Base-by-base conservation (phyloP, 1,140 invertebrate species). In the Tetramorium parvispinum region DNA sequence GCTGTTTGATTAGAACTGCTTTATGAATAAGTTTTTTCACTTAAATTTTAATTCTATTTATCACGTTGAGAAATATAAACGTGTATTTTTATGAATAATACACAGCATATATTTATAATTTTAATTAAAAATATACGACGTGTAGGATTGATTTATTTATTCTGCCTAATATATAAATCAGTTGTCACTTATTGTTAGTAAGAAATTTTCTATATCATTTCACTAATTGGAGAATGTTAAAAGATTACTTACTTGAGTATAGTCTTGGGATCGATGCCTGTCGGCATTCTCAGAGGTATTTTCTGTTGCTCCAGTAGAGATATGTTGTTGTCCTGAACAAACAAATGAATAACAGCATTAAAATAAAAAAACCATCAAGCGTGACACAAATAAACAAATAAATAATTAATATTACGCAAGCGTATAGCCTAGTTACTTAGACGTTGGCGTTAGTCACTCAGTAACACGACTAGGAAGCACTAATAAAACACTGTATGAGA, bases 171-270 rank as follows among this genome's bases (percentile, higher is more conserved):
- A 4, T 24, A 65, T 5, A 81, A 37, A 40, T 37, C 46, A 40
- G 32, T 18, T 37, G 32, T 46, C 37, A 32, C 43, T 76, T 32
- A 32, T 32, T 32, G 32, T 32, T 21, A 32, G 43, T 21, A 59
- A 13, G 13, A 46, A 13, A 46, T 24, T 73, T 73, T 0, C 24
- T 16, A n/a, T 18, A 43, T 57, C 5, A 13, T 65, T 27, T 59
- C 32, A 40, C 5, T 68, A 53, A 13, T 40, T 27, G 10, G 46
- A 16, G 43, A 27, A 27, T 37, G 27, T 24, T 32, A 21, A 51
- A 70, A 24, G 51, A 71, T 40, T 92, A 96, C 96, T 97, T 93
- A 97, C 97, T 97, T 97, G 94, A 97, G 97, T 87, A 97, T 96
- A 87, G 95, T 96, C 93, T 97, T 97, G 88, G 96, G 95, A 89